Base-by-base conservation (phyloP, 2,797 vertebrate species). In the Malurus leucopterus region DNA sequence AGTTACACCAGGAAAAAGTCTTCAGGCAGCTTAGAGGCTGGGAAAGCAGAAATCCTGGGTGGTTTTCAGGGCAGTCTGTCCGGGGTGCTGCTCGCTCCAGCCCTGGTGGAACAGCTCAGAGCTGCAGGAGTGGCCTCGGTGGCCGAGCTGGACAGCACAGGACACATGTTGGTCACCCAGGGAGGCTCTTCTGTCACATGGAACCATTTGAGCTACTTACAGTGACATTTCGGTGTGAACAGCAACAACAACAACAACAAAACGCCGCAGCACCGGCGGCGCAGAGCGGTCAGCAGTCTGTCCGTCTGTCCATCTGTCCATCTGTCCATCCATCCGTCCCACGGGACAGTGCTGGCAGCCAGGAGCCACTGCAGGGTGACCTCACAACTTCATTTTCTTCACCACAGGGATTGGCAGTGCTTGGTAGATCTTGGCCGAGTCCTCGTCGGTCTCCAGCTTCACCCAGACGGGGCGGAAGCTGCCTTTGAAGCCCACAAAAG, bases 401-500 rank as follows among this genome's bases (percentile, higher is more conserved):
- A 98, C 95, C 90, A 99, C 98, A 26, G 99, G 99, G 74, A 99
- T 86, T 20, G 99, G 98, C 84, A 99, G 96, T 8, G 98, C 98
- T 94, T 99, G 98, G 78, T 98, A 98, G 95, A 99, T 97, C 92
- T 98, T 99, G 64, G 98, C 98, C 1, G 96, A 96, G 47, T 98
- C 97, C 13, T 98, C 94, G 2, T 96, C 95, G 0, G 97, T 98
- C 76, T 97, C 97, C 96, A 99, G 86, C 55, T 96, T 98, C 88
- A 99, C 96, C 99, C 99, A 99, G 86, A 97, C 96, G 2, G 99
- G 99, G 46, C 58, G 96, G 95, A 99, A 99, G 81, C 95, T 94
- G 83, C 99, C 99, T 89, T 98, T 99, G 96, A 98, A 99, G 74
- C 99, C 99, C 0, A 99, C 97, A 63, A 99, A 98, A 4, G 95